Base-by-base conservation (phyloP, 1,140 invertebrate species). In the Varroa destructor region DNA sequence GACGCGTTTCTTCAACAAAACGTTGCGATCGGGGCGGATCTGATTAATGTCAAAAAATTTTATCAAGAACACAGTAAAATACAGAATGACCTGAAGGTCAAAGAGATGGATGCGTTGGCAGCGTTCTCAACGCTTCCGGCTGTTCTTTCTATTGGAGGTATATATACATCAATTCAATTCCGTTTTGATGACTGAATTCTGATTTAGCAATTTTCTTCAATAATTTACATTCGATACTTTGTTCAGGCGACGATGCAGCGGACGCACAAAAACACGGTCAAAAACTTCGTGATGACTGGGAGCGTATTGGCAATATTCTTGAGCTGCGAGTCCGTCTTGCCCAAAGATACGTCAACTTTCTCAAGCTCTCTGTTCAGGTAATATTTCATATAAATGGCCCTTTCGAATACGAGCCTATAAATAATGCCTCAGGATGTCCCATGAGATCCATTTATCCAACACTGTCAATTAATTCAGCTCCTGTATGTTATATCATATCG, bases 21-120 rank as follows among this genome's bases (percentile, higher is more conserved):
- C 46, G 46, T 37, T 12, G 61, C 14, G 2, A 14, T 67, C 40
- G 10, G 37, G 2, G 61, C n/a, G 12, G 61, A 67, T 8, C 61
- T 67, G 10, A 40, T 5, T 40, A 40, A 67, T 43, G 61, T 37
- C 36, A 67, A 40, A 8, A 67, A 67, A 37, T 67, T 67, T 37
- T 67, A 67, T 37, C 61, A 67, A 40, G 61, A 67, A 36, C 61
- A 67, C 61, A 67, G 46, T 37, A 67, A 67, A 67, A 67, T 67
- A 37, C 61, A 67, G 61, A 67, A 46, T 37, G 61, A 67, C 8
- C 12, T 67, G 12, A 67, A 67, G 61, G 40, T 67, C 40, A 67
- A 67, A 46, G 61, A 67, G 8, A 67, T 67, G 61, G 61, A 67
- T 37, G 61, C 61, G 10, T 36, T 67, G 61, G 61, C 61, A 1